Conservation (phyloP, 2,797 vertebrate genomes). For the Strix occidentalis region DNA sequence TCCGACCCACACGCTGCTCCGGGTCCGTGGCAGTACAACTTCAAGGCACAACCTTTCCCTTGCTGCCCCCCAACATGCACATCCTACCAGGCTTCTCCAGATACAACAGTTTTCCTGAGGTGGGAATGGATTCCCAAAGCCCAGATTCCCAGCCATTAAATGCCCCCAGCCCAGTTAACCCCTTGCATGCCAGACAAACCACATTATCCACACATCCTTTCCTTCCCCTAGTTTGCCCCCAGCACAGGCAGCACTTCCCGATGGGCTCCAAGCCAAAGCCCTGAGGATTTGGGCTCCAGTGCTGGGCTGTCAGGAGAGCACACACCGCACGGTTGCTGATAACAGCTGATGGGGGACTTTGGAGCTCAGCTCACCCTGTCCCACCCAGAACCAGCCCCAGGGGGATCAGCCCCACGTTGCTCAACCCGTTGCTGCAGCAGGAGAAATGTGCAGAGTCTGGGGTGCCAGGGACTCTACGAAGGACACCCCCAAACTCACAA, state of each 20-base stretch:
- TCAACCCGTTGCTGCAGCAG: not conserved
- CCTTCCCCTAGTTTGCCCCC: not conserved
- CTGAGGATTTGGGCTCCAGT: not conserved
- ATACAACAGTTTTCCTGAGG: not conserved
- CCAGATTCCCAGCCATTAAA: not conserved
- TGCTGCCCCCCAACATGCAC: too few species aligned
- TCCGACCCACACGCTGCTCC: not conserved
- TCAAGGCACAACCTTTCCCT: not conserved
- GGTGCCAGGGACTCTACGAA: not conserved
- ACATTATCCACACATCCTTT: fast-evolving
- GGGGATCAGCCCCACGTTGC: not conserved
- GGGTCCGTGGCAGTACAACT: too few species aligned
- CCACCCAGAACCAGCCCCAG: not conserved
- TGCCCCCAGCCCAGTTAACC: not conserved
- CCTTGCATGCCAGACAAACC: not conserved
- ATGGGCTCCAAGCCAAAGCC: not conserved
- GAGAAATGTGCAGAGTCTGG: not conserved
- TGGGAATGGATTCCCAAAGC: not conserved
- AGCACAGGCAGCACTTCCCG: fast-evolving
- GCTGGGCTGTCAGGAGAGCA: fast-evolving
- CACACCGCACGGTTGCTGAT: fast-evolving
- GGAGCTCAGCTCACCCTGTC: not conserved
- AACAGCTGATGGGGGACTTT: not conserved
- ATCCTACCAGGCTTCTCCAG: not conserved
- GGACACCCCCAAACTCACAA: not conserved